A percentile compares a stretch with the other conserved stretches of the same genome.
phyloP scores from a whole-genome alignment of 92 coral and sea anemone species.

The Palythoa grandiflora region DNA sequence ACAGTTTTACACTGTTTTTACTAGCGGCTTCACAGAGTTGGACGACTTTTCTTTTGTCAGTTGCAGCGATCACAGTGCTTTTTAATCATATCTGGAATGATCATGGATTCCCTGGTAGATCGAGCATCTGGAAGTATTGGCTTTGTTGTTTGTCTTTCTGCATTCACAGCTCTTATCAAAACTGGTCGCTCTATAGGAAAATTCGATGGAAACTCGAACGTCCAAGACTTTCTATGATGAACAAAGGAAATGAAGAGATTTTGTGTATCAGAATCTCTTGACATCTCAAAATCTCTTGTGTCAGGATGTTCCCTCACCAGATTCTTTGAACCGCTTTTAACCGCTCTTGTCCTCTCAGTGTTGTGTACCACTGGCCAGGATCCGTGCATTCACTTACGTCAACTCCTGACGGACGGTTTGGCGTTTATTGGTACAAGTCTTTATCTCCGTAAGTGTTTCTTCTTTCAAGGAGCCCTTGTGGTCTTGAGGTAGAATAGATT shows the following conservation, averaged over 20 bases:
- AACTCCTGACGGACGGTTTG: not conserved
- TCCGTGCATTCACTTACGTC: constrained; percentile 13
- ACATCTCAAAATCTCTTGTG: constrained; percentile 27
- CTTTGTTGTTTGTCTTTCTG: not conserved
- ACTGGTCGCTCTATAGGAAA: not conserved
- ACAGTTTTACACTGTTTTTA: not conserved
- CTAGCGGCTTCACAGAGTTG: not conserved
- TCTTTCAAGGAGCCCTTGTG: not conserved
- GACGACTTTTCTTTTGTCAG: no score
- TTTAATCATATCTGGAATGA: constrained; percentile 11
- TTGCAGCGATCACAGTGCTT: constrained; percentile 8
- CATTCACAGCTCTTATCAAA: not conserved
- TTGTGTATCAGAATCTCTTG: constrained; percentile 4
- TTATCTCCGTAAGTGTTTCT: not conserved
- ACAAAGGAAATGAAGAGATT: constrained; percentile 4
- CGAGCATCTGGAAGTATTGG: not conserved
- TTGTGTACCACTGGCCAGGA: constrained; percentile 17
- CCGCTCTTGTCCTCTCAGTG: not conserved
- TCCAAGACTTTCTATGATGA: not conserved
- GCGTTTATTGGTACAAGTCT: no score
- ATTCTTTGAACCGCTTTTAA: not conserved
- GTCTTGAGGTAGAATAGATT: not conserved
- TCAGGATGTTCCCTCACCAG: not conserved
- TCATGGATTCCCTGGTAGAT: not conserved
- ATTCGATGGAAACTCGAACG: constrained; percentile 19